Evolutionary conservation across 2,888 invertebrate genomes (phyloP), one percentile per base, ranked within the genome.

Genomic region (Arenicola marina): DNA sequence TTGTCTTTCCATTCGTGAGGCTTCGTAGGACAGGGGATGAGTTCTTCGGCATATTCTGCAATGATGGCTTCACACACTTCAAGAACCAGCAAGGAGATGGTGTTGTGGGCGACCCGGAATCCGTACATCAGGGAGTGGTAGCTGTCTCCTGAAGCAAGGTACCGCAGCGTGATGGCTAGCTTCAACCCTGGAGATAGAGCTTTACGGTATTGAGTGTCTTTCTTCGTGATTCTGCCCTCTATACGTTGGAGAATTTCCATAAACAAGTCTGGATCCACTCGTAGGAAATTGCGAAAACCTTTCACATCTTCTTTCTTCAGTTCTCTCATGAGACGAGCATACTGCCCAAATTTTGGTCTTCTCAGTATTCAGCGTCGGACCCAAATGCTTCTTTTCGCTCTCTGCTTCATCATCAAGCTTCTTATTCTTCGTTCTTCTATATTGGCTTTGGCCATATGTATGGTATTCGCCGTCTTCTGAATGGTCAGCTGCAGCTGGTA

Each of bases 61-160:
- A 54, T 31, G 26, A 65, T 65, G 58, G 57, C 56, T 28, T 57
- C 24, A 32, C 61, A 65, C 21, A 54, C 61, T 28, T 61, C 38
- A 15, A 33, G 51, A 4, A 65, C 34, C 18, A 51, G n/a, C 7
- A 11, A 15, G 48, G 51, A 51, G 7, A 58, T 65, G 21, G 57
- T 65, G 58, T 58, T 65, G 53, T 51, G 57, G 4, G 62, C 58
- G 24, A 65, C 65, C 43, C 56, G 33, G 51, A 65, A 65, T n/a
- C 32, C 33, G 46, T 58, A 65, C 46, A 28, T 4, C 11, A 63
- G 46, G 21, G 31, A 59, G 1, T 44, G 33, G 58, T 65, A 65
- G 48, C 21, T 46, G 46, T 63, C 33, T 15, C 62, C 65, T 26
- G 65, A 32, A 11, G 66, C 55, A 33, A 66, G 51, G 56, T 46